Evolutionary conservation across 2,113 vertebrate species (phyloP).

Genomic region (Osmerus mordax): DNA sequence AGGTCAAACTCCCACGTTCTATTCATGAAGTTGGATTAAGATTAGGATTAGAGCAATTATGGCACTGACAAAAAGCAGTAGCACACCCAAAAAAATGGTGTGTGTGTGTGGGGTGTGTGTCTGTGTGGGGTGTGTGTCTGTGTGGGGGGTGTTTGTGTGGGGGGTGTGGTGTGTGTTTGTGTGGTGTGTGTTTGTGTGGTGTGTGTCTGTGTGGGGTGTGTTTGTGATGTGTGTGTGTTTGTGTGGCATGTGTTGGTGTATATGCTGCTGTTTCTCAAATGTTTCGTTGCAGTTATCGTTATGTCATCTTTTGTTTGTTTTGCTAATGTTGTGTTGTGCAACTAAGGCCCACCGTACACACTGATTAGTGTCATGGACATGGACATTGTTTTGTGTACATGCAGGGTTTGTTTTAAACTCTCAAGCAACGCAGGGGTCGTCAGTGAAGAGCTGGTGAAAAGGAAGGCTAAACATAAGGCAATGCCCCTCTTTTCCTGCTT

Average conservation of each 20-base stretch:
- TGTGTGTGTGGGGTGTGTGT: slow-evolving; percentile 17
- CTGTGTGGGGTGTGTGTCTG: slow-evolving; percentile 6
- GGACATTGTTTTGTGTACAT: background rate
- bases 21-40: no score
- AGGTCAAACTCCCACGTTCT: no score
- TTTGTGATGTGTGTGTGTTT: slow-evolving; percentile 10
- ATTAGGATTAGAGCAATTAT: no score
- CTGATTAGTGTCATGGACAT: no score
- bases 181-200: slow-evolving; percentile 27
- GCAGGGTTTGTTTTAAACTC: background rate
- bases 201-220: slow-evolving; percentile 27
- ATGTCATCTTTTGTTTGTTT: background rate
- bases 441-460: slow-evolving; percentile 41
- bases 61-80: slow-evolving; percentile 10
- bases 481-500: slow-evolving; percentile 33
- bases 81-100: no score
- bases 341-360: no score
- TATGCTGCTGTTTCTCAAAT: background rate
- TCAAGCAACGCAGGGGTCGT: background rate
- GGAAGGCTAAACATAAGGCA: slow-evolving; percentile 16
- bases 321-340: background rate
- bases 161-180: slow-evolving; percentile 2
- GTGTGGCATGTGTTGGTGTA: background rate
- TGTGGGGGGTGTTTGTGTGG: slow-evolving; percentile 25
- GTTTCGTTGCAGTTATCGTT: background rate